Percentiles rank a stretch among this genome's conserved stretches.
Evolutionary conservation across 2,888 invertebrate genomes (phyloP).

Genomic region (Odontothrips loti): DNA sequence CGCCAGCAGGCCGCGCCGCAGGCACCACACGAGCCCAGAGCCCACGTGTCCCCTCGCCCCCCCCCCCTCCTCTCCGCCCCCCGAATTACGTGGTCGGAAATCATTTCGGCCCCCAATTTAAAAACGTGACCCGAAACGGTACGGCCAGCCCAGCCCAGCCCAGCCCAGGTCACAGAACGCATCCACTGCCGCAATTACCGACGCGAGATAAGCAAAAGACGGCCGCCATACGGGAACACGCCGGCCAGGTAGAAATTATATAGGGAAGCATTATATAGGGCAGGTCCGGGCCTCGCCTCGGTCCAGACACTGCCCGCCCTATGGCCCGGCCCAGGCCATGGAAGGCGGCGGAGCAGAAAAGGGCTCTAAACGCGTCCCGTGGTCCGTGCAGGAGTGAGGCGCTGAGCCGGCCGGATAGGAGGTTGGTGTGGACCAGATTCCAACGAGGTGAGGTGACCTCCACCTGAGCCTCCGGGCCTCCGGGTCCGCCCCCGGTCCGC

Average conservation of each 20-base stretch:
- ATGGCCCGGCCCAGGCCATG: neutral
- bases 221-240: neutral
- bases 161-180: neutral
- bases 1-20: too few relatives aligned
- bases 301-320: too few relatives aligned
- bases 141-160: neutral
- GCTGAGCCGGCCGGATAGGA: too few relatives aligned
- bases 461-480: neutral
- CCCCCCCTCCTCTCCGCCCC: neutral
- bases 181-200: neutral
- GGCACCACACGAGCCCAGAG: too few relatives aligned
- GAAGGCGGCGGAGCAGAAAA: neutral
- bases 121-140: neutral
- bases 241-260: neutral
- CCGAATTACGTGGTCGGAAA: neutral
- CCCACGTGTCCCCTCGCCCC: too few relatives aligned
- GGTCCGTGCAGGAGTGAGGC: too few relatives aligned
- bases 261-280: neutral
- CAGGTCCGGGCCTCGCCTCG: neutral
- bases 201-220: neutral
- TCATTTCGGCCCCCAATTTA: neutral
- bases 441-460: neutral
- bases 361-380: constrained; percentile 10
- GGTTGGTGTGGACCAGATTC: neutral
- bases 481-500: neutral